phyloP scores from a whole-genome alignment of 1,140 invertebrate species.

The Apis laboriosa region DNA sequence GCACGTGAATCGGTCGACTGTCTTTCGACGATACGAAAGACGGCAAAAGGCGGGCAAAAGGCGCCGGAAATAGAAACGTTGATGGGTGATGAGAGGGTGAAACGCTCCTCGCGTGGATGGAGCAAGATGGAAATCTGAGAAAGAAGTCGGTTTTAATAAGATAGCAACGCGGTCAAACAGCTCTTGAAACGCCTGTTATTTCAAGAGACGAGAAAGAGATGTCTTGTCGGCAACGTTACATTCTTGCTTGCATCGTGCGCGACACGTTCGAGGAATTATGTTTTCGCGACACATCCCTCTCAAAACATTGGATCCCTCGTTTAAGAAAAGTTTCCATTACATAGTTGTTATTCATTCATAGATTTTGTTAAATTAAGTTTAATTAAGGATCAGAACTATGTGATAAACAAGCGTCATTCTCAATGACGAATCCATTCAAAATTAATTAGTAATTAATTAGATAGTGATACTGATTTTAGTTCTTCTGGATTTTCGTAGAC shows the following conservation, averaged over 20 bases:
- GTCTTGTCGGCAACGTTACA: conserved; percentile 33
- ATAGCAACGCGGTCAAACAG: conserved; percentile 75
- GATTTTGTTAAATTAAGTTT: not conserved
- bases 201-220: conserved; percentile 58
- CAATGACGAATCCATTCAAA: not conserved
- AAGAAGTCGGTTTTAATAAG: conserved; percentile 77
- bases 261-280: conserved; percentile 10
- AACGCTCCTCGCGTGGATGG: conserved; percentile 12
- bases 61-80: conserved; percentile 61
- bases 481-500: too few species aligned
- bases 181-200: conserved; percentile 74
- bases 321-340: too few species aligned
- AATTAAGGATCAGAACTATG: not conserved
- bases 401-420: not conserved
- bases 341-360: not conserved
- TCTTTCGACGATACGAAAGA: conserved; percentile 58
- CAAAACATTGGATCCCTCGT: not conserved
- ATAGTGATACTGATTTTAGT: too few species aligned
- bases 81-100: conserved; percentile 10
- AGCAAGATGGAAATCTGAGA: conserved; percentile 66
- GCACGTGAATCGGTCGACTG: conserved; percentile 74
- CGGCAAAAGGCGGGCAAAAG: conserved; percentile 46
- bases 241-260: conserved; percentile 31
- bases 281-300: not conserved
- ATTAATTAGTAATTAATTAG: not conserved